These are phyloP conservation scores for Ceratina australensis DNA, from an alignment of 1,140 invertebrate genomes.

Conservation along the genomic window DNA sequence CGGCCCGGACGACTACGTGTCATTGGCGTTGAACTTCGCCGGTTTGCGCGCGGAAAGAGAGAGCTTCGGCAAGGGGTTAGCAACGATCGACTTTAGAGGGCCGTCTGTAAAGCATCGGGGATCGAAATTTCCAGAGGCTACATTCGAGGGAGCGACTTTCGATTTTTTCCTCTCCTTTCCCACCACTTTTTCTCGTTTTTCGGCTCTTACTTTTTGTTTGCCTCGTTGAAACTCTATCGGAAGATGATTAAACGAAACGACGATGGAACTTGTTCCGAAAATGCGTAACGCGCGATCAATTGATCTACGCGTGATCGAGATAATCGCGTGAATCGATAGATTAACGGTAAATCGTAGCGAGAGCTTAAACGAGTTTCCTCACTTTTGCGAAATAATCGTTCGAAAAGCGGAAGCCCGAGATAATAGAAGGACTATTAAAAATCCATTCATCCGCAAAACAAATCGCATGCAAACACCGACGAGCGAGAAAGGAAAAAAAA, in stretches of 20 bases:
- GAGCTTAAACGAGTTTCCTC: not conserved
- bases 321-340: not conserved
- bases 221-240: not conserved
- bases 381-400: not conserved
- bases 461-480: not conserved
- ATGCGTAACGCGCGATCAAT: not conserved
- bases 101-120: constrained; percentile 32
- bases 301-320: not conserved
- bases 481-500: too few species aligned
- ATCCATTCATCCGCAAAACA: not conserved
- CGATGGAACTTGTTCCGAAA: not conserved
- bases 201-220: not conserved
- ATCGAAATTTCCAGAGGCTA: constrained; percentile 40
- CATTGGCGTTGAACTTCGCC: constrained; percentile 63
- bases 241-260: not conserved
- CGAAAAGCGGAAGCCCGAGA: not conserved
- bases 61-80: constrained; percentile 38
- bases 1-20: constrained; percentile 55
- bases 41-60: constrained; percentile 43
- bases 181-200: not conserved
- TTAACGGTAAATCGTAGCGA: not conserved
- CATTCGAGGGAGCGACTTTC: constrained; percentile 19
- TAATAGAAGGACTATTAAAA: not conserved
- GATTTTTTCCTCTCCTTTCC: not conserved
- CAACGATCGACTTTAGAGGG: constrained; percentile 46